Evolutionary conservation across 1,140 invertebrate species (phyloP), one percentile per base, ranked within the genome.

Genomic region (Radopholus similis): DNA sequence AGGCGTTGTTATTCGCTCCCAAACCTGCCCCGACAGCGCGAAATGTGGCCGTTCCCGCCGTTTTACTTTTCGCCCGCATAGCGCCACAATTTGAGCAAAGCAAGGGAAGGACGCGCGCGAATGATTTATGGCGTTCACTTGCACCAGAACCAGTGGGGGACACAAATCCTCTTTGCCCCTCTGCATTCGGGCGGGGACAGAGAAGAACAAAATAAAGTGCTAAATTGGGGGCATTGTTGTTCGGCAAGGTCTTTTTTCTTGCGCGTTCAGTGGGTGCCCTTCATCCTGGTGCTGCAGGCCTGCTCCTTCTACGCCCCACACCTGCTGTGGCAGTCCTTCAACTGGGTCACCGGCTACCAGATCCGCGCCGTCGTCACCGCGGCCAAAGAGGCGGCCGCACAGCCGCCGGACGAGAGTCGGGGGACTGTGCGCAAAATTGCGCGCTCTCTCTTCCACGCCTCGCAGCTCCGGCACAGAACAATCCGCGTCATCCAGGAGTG

Each of bases 221-320:
- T n/a, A n/a, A 51, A 51, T 21, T 51, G 2, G 30, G 26, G 26
- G 15, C 26, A 47, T 47, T 18, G 26, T 9, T 11, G 5, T 47
- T 47, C 26, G 26, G 6, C 6, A 47, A 13, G 2, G 13, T 9
- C 23, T 51, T 51, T 51, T 1, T 23, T 8, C 6, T 51, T 23
- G 18, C 23, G 51, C 71, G n/a, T 68, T 69, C n/a, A 77, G 73
- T 77, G 75, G 75, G 77, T 76, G 2, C 76, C 76, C 4, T 77
- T 79, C 32, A 79, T 77, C 58, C 49, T 77, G 32, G 75, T 60
- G 5, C 49, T 78, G 4, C 75, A 78, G 62, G 75, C 75, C 6
- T 69, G 77, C 42, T 66, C 63, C 21, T 77, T 77, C 37, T 75
- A 74, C 35, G 32, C 78, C 37, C 75, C 75, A 5, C 76, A 77